Percentiles rank a stretch among this genome's conserved stretches.
phyloP scores from a whole-genome alignment of 2,113 vertebrate genomes.

The Genyomyrus donnyi region DNA sequence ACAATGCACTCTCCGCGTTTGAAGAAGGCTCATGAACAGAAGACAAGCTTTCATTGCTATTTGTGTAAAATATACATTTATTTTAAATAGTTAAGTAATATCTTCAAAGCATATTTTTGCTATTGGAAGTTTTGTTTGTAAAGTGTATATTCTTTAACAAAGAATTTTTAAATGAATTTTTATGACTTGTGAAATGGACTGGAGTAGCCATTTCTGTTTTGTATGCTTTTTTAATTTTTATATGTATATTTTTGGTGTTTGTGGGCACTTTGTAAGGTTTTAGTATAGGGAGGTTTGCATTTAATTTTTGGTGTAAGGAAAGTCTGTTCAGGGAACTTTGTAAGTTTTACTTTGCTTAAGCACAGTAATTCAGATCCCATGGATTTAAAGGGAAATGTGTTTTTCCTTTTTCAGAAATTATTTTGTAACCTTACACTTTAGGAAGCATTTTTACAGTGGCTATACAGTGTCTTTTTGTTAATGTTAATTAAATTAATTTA shows the following conservation, averaged over 20 bases:
- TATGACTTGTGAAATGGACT: neutral
- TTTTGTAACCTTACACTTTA: neutral
- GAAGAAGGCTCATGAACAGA: neutral
- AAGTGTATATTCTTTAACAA: neutral
- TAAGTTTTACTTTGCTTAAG: neutral
- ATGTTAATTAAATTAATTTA: slow-evolving; percentile 75
- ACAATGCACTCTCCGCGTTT: neutral
- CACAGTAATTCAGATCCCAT: neutral
- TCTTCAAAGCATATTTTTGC: neutral
- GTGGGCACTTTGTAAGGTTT: neutral
- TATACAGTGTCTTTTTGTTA: slow-evolving; percentile 36
- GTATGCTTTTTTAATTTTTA: neutral
- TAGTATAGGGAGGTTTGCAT: neutral
- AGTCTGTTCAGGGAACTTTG: neutral
- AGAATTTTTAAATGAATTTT: neutral
- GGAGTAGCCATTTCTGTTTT: neutral
- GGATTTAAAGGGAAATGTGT: neutral
- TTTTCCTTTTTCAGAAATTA: neutral
- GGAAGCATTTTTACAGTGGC: neutral
- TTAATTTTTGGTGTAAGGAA: neutral
- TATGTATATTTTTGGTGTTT: slow-evolving; percentile 1
- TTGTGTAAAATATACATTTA: neutral
- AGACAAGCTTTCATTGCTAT: neutral
- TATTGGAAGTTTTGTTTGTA: neutral
- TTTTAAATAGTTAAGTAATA: neutral